Percentiles rank a stretch among this genome's conserved stretches.
These are phyloP conservation scores for Calliphora vicina DNA, from an alignment of 1,140 invertebrate species.

Conservation along the genomic window DNA sequence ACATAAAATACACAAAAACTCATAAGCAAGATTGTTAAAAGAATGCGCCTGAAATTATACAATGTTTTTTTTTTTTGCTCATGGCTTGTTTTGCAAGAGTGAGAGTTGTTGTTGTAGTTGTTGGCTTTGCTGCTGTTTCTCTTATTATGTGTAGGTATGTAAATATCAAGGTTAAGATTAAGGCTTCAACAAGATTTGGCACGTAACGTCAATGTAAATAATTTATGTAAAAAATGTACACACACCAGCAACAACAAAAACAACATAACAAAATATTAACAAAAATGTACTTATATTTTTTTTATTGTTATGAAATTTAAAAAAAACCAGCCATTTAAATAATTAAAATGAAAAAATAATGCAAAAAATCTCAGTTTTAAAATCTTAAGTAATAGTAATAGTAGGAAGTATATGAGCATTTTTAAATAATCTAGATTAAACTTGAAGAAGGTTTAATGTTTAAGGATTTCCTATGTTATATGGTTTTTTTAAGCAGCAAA, in stretches of 20 bases:
- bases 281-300: neutral
- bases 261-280: neutral
- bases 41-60: neutral
- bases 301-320: neutral
- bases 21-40: neutral
- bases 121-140: neutral
- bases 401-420: too few relatives aligned
- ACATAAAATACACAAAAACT: neutral
- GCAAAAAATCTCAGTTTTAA: too few relatives aligned
- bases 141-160: neutral
- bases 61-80: neutral
- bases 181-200: neutral
- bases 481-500: too few relatives aligned
- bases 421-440: too few relatives aligned
- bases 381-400: too few relatives aligned
- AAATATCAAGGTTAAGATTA: constrained; percentile 11
- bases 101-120: neutral
- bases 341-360: too few relatives aligned
- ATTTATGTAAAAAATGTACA: neutral
- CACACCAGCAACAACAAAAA: too few relatives aligned
- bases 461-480: too few relatives aligned
- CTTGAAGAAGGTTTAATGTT: too few relatives aligned
- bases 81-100: neutral
- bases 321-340: neutral
- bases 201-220: neutral